These are phyloP conservation scores for Lasioglossum lativentre DNA, from an alignment of 2,888 invertebrate species.

Conservation along the genomic window DNA sequence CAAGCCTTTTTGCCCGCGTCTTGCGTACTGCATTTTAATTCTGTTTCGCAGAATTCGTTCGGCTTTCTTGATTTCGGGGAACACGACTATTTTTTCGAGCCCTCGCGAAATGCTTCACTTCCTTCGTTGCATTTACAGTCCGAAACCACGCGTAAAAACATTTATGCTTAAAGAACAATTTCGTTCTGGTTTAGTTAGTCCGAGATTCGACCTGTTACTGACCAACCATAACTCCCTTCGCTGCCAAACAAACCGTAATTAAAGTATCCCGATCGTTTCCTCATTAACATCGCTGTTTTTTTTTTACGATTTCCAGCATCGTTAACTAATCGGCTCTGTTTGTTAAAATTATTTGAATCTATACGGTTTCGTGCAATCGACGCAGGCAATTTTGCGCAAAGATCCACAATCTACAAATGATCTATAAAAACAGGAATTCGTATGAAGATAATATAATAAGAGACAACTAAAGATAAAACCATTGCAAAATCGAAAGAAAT, in stretches of 20 bases:
- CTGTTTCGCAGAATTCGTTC: constrained; percentile 23
- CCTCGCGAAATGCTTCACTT: constrained; percentile 10
- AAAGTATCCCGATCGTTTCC: neutral
- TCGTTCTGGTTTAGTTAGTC: constrained; percentile 27
- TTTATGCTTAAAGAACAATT: constrained; percentile 31
- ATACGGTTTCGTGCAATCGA: neutral
- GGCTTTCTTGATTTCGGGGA: constrained; percentile 35
- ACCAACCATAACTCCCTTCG: neutral
- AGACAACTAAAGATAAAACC: neutral
- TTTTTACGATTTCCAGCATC: neutral
- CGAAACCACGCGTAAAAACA: constrained; percentile 41
- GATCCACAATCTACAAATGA: neutral
- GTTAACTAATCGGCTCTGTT: neutral
- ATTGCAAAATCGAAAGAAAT: neutral
- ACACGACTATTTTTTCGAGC: constrained; percentile 33
- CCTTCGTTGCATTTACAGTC: neutral
- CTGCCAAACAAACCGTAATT: neutral
- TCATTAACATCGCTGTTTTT: neutral
- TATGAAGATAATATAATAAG: neutral
- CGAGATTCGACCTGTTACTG: constrained; percentile 16
- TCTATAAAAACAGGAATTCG: neutral
- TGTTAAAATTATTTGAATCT: neutral
- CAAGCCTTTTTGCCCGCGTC: neutral
- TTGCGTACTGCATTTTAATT: neutral
- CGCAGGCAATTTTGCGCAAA: neutral